Conservation (phyloP, 2,113 vertebrate species). For the Meleagris gallopavo region DNA sequence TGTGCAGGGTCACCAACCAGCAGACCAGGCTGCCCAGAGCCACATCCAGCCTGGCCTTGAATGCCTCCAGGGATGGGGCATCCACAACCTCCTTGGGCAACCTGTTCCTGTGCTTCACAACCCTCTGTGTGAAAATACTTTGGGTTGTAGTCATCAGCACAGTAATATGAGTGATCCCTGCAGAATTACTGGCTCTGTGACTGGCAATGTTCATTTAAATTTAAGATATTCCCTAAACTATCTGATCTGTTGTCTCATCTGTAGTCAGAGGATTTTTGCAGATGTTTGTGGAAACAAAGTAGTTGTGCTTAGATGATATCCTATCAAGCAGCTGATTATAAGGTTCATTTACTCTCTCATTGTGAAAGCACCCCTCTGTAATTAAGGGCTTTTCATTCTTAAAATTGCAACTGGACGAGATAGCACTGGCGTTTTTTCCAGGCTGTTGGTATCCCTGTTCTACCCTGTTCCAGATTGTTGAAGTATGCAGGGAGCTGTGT, state of each 20-base stretch:
- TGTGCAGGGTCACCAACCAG: no score
- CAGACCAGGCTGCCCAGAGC: no score
- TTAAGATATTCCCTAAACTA: neutral
- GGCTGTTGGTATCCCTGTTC: neutral
- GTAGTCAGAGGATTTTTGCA: neutral
- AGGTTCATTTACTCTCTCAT: neutral
- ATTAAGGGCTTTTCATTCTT: neutral
- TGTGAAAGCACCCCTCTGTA: neutral
- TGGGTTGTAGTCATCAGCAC: neutral
- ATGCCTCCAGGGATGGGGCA: no score
- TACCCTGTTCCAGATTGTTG: neutral
- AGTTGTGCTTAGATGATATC: neutral
- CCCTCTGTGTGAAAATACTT: neutral
- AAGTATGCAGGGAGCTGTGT: neutral
- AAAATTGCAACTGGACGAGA: neutral
- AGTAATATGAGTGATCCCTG: conserved; percentile 15
- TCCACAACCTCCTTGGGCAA: no score
- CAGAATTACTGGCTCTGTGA: neutral
- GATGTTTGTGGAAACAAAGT: neutral
- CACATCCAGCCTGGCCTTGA: no score
- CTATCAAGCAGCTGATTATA: neutral
- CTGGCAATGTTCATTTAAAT: neutral
- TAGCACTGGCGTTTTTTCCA: neutral
- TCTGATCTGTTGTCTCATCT: neutral
- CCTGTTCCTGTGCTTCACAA: no score